phyloP scores from a whole-genome alignment of 2,797 vertebrate genomes.

The Sebastes melanostomus region DNA sequence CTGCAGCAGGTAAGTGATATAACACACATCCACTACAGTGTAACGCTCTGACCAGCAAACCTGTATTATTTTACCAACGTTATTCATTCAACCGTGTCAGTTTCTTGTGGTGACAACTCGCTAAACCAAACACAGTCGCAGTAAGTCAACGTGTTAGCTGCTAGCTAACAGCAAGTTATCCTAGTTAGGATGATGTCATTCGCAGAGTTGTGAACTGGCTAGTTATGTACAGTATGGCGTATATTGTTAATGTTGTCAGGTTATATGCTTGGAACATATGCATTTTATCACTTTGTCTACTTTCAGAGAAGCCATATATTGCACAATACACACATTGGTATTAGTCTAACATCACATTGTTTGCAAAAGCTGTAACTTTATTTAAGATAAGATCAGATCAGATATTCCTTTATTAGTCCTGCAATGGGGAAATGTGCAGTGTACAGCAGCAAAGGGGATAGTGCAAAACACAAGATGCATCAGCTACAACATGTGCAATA shows the following conservation, averaged over 20 bases:
- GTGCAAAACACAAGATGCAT: no score
- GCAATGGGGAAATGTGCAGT: no score
- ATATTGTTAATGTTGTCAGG: not conserved
- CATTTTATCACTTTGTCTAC: not conserved
- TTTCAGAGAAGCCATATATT: not conserved
- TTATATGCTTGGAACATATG: not conserved
- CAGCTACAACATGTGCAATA: no score
- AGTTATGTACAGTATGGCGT: not conserved
- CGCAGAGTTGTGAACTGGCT: not conserved
- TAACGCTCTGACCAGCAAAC: rapidly evolving
- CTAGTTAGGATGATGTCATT: no score
- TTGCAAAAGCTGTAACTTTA: not conserved
- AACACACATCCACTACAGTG: not conserved
- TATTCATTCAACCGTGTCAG: no score
- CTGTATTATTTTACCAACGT: not conserved
- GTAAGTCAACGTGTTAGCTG: not conserved
- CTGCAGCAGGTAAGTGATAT: constrained; percentile 44
- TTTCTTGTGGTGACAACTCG: not conserved
- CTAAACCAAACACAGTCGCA: not conserved
- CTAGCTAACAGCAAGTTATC: not conserved
- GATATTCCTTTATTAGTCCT: no score
- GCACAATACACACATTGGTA: not conserved
- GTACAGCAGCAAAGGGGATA: no score
- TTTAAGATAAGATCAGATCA: no score
- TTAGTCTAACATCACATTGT: not conserved